phyloP scores from a whole-genome alignment of 2,888 invertebrate species.

The Zeuzera pyrina region DNA sequence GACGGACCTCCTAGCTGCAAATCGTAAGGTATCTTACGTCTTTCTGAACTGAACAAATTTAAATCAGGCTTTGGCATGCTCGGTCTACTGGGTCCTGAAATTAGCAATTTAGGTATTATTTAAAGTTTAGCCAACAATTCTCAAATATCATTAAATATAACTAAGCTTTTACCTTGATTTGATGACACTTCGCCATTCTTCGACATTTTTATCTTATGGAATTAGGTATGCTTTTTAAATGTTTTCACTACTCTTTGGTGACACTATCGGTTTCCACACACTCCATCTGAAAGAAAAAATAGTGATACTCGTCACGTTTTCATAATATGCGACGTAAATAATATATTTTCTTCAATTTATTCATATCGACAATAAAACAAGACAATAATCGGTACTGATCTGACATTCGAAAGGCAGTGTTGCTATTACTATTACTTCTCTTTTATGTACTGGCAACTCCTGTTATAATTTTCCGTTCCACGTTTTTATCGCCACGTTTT shows the following conservation, averaged over 20 bases:
- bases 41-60: constrained; percentile 63
- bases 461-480: no score
- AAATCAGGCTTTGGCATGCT: constrained; percentile 59
- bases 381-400: not conserved
- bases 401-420: not conserved
- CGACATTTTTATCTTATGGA: constrained; percentile 74
- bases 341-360: constrained; percentile 22
- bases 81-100: constrained; percentile 60
- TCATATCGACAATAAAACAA: constrained; percentile 31
- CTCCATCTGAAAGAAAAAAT: constrained; percentile 49
- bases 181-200: constrained; percentile 81
- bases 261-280: constrained; percentile 32
- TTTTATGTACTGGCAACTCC: no score
- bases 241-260: constrained; percentile 42
- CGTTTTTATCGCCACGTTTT: no score
- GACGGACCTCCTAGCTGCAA: constrained; percentile 69
- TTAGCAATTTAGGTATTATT: constrained; percentile 11
- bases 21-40: constrained; percentile 74
- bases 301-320: constrained; percentile 34
- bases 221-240: constrained; percentile 10
- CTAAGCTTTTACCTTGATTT: constrained; percentile 71
- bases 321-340: constrained; percentile 31
- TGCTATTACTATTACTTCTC: not conserved
- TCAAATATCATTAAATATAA: not conserved
- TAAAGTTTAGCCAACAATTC: constrained; percentile 4